Conservation (phyloP, 2,113 vertebrate genomes). For the Sigmodon hispidus region DNA sequence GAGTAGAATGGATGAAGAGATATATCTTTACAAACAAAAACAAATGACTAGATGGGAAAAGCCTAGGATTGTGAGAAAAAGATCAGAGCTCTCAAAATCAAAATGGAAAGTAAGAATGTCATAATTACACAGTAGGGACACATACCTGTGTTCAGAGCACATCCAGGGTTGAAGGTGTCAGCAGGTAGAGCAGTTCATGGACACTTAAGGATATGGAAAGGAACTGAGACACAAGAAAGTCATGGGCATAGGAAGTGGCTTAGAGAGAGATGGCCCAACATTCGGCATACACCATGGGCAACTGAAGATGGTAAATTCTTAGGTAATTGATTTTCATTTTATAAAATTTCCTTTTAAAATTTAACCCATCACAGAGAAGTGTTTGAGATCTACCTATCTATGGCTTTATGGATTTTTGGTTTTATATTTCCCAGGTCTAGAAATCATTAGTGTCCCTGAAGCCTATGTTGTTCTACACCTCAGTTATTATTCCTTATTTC, state of each 20-base stretch:
- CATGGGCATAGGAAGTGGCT: neutral
- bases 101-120: neutral
- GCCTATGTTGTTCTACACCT: neutral
- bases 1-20: neutral
- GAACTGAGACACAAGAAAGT: neutral
- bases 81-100: neutral
- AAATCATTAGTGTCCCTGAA: neutral
- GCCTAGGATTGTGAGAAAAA: neutral
- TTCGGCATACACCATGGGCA: neutral
- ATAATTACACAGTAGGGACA: neutral
- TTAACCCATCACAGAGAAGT: neutral
- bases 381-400: neutral
- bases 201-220: neutral
- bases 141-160: neutral
- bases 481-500: neutral
- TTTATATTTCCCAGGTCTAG: neutral
- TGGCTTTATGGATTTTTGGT: neutral
- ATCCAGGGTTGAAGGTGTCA: neutral
- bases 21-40: neutral
- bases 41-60: neutral
- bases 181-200: neutral
- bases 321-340: neutral
- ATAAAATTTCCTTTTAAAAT: constrained; percentile 23
- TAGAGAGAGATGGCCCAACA: neutral
- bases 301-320: neutral